Percentiles rank a stretch among this genome's conserved stretches.
These are phyloP conservation scores for Drosophila ercepeae DNA, from an alignment of 1,140 invertebrate genomes.

Conservation along the genomic window DNA sequence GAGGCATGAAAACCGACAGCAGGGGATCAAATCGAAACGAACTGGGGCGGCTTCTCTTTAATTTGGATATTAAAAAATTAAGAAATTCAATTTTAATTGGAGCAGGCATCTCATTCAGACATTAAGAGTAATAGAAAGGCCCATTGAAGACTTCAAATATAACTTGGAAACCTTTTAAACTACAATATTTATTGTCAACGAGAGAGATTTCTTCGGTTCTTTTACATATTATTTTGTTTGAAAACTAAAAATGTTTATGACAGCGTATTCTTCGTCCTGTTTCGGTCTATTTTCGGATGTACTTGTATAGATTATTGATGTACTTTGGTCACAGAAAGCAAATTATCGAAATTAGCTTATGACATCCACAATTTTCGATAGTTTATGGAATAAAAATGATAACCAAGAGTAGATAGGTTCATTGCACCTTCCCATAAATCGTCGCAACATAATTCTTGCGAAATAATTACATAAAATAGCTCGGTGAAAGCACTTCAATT, in stretches of 20 bases:
- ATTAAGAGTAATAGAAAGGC: too few relatives aligned
- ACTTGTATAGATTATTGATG: not conserved
- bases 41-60: not conserved
- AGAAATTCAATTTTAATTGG: not conserved
- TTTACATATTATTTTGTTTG: not conserved
- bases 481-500: conserved; percentile 52
- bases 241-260: not conserved
- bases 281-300: not conserved
- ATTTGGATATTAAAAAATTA: conserved; percentile 6
- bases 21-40: conserved; percentile 30
- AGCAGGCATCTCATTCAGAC: not conserved
- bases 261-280: not conserved
- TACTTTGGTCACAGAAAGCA: not conserved
- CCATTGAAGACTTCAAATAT: not conserved
- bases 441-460: conserved; percentile 32
- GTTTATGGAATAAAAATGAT: too few relatives aligned
- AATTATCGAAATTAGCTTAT: not conserved
- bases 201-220: not conserved
- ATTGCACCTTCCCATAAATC: conserved; percentile 44
- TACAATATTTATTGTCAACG: not conserved
- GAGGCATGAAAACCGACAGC: conserved; percentile 12
- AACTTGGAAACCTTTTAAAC: not conserved
- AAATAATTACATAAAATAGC: conserved; percentile 67
- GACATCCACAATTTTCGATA: too few relatives aligned
- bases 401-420: conserved; percentile 16